Conservation (phyloP, 2,113 vertebrate species). For the Asarcornis scutulata region DNA sequence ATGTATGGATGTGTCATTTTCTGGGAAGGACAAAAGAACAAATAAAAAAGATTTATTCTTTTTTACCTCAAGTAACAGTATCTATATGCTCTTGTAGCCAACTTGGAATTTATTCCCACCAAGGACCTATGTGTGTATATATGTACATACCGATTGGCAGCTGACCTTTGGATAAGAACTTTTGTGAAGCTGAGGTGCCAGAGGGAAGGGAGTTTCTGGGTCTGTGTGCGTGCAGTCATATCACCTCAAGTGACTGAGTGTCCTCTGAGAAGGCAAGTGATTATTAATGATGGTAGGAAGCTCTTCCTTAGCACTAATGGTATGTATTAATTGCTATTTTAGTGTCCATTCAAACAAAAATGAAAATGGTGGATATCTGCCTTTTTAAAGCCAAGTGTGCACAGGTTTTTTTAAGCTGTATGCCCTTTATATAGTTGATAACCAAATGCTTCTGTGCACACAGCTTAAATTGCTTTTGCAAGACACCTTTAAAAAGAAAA, state of each 20-base stretch:
- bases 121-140: slow-evolving; percentile 36
- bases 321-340: not conserved
- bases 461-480: not conserved
- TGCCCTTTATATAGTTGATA: not conserved
- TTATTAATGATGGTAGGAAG: not conserved
- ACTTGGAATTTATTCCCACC: slow-evolving; percentile 56
- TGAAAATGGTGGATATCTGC: not conserved
- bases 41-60: slow-evolving; percentile 1
- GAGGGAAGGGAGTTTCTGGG: slow-evolving; percentile 7
- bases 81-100: slow-evolving; percentile 32
- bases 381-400: not conserved
- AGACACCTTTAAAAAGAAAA: not conserved
- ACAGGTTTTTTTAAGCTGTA: not conserved
- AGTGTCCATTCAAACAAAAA: not conserved
- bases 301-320: not conserved
- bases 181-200: slow-evolving; percentile 27
- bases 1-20: not conserved
- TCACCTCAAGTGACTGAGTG: not conserved
- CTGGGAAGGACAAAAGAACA: slow-evolving; percentile 1
- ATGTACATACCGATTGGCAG: slow-evolving; percentile 38
- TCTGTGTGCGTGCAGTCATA: not conserved
- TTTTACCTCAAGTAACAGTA: slow-evolving; percentile 6
- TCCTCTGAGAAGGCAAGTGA: not conserved
- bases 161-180: slow-evolving; percentile 65
- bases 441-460: not conserved